Evolutionary conservation across 2,797 vertebrate species (phyloP), one percentile per base, ranked within the genome.

Genomic region (Anas acuta): DNA sequence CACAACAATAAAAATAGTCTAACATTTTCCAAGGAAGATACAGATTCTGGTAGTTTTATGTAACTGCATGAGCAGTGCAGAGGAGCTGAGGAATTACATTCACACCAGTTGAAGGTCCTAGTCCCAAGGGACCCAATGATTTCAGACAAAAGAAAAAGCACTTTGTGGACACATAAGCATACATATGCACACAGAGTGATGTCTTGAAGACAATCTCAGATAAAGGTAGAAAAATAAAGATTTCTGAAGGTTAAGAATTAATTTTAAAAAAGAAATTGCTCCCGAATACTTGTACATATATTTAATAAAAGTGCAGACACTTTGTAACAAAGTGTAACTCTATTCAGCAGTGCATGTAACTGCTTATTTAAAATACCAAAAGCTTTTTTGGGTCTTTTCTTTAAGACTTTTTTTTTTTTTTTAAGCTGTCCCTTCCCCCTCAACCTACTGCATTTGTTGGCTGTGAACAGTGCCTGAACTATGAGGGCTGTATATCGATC

Each of bases 401-500:
- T 57, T 57, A 62, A 88, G 41, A 22, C 17, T 25, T 51, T 26
- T 51, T 25, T 49, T 6, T 49, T 39, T 54, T 30, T 45, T 58
- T 6, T 33, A 4, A 77, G 7, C 28, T 47, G 5, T 51, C 13
- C 49, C 23, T 51, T 25, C 10, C 5, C 7, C 2, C 28, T 28
- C 41, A 23, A 13, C 49, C 87, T 12, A 8, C 49, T 84, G 60
- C 69, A 30, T 94, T 79, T 91, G 30, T 57, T 96, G 92, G 70
- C 94, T 96, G 75, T 82, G 87, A 93, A 67, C 89, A 86, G 32
- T 66, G 54, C 78, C 92, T 88, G 81, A 86, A 77, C 84, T 85
- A 21, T 72, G 75, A 90, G 88, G 80, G 75, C 82, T 97, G 72
- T 78, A 53, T 84, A 86, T 79, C 77, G 95, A 95, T 96, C 87